Evolutionary conservation across 2,797 vertebrate species (phyloP), one percentile per base, ranked within the genome.

Genomic region (Tragelaphus eurycerus): DNA sequence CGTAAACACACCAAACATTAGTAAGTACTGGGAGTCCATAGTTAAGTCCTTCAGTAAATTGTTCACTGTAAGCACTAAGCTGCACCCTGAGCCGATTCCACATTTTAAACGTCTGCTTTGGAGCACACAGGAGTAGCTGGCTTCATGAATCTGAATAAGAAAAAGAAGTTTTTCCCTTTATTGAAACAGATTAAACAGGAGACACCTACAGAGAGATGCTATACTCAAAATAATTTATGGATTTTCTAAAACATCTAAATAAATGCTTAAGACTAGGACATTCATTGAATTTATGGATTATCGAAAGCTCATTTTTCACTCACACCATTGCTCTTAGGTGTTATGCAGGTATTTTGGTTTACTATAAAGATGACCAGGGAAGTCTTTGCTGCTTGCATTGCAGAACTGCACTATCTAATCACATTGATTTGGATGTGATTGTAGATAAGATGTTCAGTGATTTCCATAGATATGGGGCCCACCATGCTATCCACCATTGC

Each of bases 131-230:
- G 88, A 9, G 52, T 78, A 82, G n/a, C n/a, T 52, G 21, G n/a
- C 81, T 83, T 55, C 52, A 25, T 34, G 81, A 83, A 55, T 83
- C 81, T 38, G 52, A 82, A 23, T 55, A 55, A 38, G 21, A 38
- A 38, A 83, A n/a, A 23, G 14, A 1, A 48, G 48, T 0, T 54
- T 55, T 87, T 71, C 23, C 48, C 14, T 57, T 93, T 83, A 52
- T 90, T 46, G 11, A 85, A 93, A 78, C n/a, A 86, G 64, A 48
- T 60, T 38, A 93, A 96, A 59, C 79, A 93, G n/a, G 83, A 88
- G 46, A 55, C 57, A 17, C 25, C 14, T 31, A 76, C 62, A 76
- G 43, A 60, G 76, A 17, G 62, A 55, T 74, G 13, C 82, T 79
- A 3, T 48, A 31, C 55, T 92, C 48, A 76, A 57, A 57, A 60